Percentiles rank a stretch among this genome's conserved stretches.
phyloP scores from a whole-genome alignment of 53 echinoderm and acorn worm species.

The Temnopleurus reevesii region DNA sequence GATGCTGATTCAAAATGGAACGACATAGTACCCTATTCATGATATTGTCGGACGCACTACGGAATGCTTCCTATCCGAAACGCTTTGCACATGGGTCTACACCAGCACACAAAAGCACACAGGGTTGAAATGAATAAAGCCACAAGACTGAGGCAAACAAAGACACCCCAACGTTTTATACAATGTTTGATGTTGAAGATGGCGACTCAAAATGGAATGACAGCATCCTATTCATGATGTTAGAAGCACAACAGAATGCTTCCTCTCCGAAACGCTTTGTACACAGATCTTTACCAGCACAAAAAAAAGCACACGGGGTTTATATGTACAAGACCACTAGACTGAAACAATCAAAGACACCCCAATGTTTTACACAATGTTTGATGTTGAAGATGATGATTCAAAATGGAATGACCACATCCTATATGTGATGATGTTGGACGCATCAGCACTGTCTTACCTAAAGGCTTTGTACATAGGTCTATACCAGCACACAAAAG shows the following conservation, averaged over 20 bases:
- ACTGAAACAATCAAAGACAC: constrained; percentile 79
- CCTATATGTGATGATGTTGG: not conserved
- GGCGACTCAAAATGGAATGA: too few species aligned
- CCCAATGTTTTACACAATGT: too few species aligned
- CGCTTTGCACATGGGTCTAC: constrained; percentile 86
- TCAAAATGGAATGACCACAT: not conserved
- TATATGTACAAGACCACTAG: constrained; percentile 61
- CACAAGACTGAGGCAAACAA: constrained; percentile 75
- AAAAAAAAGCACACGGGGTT: constrained; percentile 75
- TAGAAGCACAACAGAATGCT: too few species aligned
- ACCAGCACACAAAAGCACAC: constrained; percentile 89
- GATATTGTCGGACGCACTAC: too few species aligned
- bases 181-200: too few species aligned
- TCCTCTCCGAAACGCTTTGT: constrained; percentile 98
- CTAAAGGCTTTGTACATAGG: constrained; percentile 95
- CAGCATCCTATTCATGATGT: too few species aligned
- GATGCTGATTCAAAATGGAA: too few species aligned
- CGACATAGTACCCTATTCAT: too few species aligned
- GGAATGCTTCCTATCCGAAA: too few species aligned
- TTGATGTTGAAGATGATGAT: not conserved
- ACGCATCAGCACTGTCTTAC: constrained; percentile 61
- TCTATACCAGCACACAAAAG: constrained; percentile 89
- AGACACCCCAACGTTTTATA: too few species aligned
- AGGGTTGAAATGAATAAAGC: constrained; percentile 62
- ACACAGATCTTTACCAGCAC: constrained; percentile 91